These are phyloP conservation scores for Poicephalus gulielmi DNA, from an alignment of 2,113 vertebrate genomes.

Conservation along the genomic window DNA sequence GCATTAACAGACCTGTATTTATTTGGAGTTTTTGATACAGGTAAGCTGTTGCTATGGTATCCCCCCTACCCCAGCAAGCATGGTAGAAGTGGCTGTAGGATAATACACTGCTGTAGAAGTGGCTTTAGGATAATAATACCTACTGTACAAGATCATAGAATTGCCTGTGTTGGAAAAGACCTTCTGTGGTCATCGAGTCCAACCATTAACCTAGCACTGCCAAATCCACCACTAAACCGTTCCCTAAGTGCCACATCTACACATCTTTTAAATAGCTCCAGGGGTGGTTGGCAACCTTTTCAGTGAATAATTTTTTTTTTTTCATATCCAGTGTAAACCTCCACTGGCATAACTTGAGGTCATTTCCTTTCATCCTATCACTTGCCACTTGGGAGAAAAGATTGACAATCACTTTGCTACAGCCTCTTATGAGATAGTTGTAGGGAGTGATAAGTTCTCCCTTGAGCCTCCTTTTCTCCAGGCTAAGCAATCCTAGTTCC, in stretches of 20 bases:
- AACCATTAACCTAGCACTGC: neutral
- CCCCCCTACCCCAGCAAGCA: accelerated
- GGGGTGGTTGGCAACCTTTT: neutral
- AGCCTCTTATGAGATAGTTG: neutral
- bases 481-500: neutral
- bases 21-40: neutral
- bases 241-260: neutral
- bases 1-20: neutral
- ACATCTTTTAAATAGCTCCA: neutral
- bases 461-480: neutral
- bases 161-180: neutral
- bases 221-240: neutral
- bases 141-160: neutral
- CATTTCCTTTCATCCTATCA: neutral
- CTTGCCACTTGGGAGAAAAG: neutral
- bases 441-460: neutral
- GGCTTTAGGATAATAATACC: neutral
- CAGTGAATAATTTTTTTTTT: neutral
- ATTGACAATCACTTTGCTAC: neutral
- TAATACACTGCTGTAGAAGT: neutral
- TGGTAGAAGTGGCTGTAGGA: neutral
- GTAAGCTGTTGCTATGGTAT: neutral
- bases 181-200: neutral
- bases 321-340: neutral
- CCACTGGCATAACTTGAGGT: neutral